Percentiles rank a stretch among this genome's conserved stretches.
Evolutionary conservation across 2,797 vertebrate species (phyloP).

Genomic region (Hypotaenidia okinawae): DNA sequence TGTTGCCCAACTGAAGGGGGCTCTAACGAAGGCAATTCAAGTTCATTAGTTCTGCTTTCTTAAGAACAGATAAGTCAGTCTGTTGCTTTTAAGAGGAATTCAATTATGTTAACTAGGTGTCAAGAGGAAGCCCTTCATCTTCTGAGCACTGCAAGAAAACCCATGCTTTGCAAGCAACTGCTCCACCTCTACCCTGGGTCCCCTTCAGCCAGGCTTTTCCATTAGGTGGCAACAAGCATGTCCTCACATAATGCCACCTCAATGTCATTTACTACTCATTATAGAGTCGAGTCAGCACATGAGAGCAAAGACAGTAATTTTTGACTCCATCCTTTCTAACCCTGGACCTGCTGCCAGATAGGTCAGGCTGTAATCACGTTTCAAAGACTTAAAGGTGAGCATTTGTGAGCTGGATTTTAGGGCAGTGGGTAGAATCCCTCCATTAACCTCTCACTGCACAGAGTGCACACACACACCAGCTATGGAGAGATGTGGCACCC

Average conservation of each 20-base stretch:
- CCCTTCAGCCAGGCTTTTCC: not conserved
- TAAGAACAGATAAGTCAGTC: slow-evolving; percentile 35
- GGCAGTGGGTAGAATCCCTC: not conserved
- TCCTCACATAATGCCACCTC: not conserved
- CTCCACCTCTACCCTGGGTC: slow-evolving; percentile 20
- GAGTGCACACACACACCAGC: not conserved
- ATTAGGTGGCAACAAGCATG: not conserved
- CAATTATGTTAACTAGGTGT: not conserved
- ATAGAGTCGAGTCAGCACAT: not conserved
- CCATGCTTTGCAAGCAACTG: slow-evolving; percentile 20
- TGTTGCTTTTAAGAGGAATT: slow-evolving; percentile 47
- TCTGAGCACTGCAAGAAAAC: not conserved
- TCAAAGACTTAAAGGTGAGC: not conserved
- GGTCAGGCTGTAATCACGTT: not conserved
- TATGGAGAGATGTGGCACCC: not conserved
- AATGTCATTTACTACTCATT: not conserved
- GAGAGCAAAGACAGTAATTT: not conserved
- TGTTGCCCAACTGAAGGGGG: not conserved
- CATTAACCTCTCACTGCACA: not conserved
- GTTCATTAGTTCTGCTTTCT: slow-evolving; percentile 60
- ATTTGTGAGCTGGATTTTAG: not conserved
- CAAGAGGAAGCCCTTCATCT: slow-evolving; percentile 50
- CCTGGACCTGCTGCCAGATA: not conserved
- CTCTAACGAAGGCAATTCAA: slow-evolving; percentile 8
- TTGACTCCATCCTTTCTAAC: not conserved